phyloP scores from a whole-genome alignment of 2,113 vertebrate genomes.

The Fulica atra region DNA sequence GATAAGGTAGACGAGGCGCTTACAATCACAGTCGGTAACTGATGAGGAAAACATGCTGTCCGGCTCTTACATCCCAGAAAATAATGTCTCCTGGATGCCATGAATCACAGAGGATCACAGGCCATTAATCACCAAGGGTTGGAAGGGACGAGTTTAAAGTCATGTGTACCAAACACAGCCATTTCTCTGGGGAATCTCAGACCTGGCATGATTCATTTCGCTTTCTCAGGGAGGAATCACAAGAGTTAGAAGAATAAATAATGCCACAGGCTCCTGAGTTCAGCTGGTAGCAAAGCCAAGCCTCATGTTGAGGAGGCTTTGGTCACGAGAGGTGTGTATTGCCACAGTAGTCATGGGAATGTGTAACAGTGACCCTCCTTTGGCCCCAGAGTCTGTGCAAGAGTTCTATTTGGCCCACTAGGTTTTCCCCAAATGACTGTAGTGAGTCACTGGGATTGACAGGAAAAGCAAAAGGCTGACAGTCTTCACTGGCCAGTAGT shows the following conservation, averaged over 20 bases:
- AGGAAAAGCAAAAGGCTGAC: background rate
- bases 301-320: background rate
- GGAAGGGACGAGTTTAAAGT: constrained; percentile 6
- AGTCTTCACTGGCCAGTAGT: no score
- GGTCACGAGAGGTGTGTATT: fast-evolving
- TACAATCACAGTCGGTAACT: background rate
- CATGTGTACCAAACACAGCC: constrained; percentile 1
- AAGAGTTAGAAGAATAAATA: constrained; percentile 15
- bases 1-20: background rate
- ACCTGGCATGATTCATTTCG: constrained; percentile 25
- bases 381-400: background rate
- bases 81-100: constrained; percentile 39
- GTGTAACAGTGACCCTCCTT: background rate
- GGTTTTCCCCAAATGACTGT: background rate
- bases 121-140: constrained; percentile 32
- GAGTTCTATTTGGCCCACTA: background rate
- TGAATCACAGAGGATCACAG: constrained; percentile 12
- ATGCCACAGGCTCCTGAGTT: background rate
- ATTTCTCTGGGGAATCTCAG: constrained; percentile 26
- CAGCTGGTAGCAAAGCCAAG: background rate
- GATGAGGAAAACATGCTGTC: constrained; percentile 64
- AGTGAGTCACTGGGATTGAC: background rate
- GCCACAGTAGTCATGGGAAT: background rate
- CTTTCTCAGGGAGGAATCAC: background rate
- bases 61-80: constrained; percentile 27